Conservation (phyloP, 2,888 invertebrate genomes). For the Microctonus hyperodae region DNA sequence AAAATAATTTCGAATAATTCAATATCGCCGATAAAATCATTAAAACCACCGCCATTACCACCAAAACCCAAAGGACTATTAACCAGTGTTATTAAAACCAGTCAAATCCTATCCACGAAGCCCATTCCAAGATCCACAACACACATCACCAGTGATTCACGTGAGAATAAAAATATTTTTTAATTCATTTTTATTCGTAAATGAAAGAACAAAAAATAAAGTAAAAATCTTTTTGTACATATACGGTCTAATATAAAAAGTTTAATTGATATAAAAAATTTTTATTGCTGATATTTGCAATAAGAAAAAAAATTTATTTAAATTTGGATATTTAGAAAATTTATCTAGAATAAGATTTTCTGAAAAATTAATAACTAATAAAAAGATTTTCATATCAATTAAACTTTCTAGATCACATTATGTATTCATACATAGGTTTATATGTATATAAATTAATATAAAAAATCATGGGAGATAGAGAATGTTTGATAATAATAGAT, state of each 20-base stretch:
- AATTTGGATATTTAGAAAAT: no score
- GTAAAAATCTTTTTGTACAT: no score
- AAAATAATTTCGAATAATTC: background rate
- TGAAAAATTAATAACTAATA: no score
- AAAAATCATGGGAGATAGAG: background rate
- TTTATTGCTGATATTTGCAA: no score
- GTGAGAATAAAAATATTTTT: slow-evolving; percentile 49
- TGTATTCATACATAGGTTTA: no score
- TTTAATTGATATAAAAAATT: no score
- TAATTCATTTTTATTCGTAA: slow-evolving; percentile 31
- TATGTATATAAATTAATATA: background rate
- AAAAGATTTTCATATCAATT: no score
- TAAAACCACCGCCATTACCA: slow-evolving; percentile 75
- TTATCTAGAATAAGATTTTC: no score
- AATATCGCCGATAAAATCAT: slow-evolving; percentile 47
- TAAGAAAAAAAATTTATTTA: no score
- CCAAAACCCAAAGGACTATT: slow-evolving; percentile 77
- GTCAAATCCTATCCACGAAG: slow-evolving; percentile 51
- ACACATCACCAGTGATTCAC: slow-evolving; percentile 45
- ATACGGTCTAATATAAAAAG: no score
- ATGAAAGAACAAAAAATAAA: no score
- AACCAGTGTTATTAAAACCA: slow-evolving; percentile 63
- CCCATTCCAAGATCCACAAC: slow-evolving; percentile 49
- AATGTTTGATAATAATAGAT: background rate
- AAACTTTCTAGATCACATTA: no score